A percentile compares a stretch with the other conserved stretches of the same genome.
These are phyloP conservation scores for Gorsachius magnificus DNA, from an alignment of 2,797 vertebrate genomes.

Conservation along the genomic window DNA sequence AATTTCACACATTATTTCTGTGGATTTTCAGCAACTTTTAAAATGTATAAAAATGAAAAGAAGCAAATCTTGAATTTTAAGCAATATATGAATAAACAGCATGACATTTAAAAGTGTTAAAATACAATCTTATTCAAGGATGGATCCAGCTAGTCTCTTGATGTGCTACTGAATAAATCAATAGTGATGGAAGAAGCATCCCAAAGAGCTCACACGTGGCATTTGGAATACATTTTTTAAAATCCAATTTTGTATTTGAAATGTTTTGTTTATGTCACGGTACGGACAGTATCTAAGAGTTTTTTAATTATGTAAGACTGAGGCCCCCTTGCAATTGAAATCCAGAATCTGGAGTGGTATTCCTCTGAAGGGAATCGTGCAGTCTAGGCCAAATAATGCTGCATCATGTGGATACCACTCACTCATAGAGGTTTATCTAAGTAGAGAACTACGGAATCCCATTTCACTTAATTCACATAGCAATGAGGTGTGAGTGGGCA, in stretches of 20 bases:
- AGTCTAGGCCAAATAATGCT: neutral
- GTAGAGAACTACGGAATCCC: neutral
- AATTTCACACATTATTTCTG: constrained; percentile 21
- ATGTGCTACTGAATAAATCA: neutral
- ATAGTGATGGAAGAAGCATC: neutral
- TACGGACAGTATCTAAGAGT: neutral
- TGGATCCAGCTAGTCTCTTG: neutral
- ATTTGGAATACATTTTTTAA: neutral
- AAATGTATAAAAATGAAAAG: neutral
- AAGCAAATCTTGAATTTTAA: neutral
- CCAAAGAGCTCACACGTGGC: neutral
- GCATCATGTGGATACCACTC: accelerated
- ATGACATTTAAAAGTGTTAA: neutral
- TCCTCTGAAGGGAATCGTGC: neutral
- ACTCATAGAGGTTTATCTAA: neutral
- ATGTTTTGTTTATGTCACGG: neutral
- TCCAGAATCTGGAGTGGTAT: neutral
- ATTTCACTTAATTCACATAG: neutral
- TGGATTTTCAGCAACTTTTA: constrained; percentile 6
- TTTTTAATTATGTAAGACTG: neutral
- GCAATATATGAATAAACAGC: neutral
- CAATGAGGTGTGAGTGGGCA: neutral
- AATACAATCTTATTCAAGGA: neutral
- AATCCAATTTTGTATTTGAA: neutral
- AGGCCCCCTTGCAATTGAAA: neutral